A percentile compares a stretch with the other conserved stretches of the same genome.
These are phyloP conservation scores for Drosophila borborema DNA, from an alignment of 2,888 invertebrate species.

Conservation along the genomic window DNA sequence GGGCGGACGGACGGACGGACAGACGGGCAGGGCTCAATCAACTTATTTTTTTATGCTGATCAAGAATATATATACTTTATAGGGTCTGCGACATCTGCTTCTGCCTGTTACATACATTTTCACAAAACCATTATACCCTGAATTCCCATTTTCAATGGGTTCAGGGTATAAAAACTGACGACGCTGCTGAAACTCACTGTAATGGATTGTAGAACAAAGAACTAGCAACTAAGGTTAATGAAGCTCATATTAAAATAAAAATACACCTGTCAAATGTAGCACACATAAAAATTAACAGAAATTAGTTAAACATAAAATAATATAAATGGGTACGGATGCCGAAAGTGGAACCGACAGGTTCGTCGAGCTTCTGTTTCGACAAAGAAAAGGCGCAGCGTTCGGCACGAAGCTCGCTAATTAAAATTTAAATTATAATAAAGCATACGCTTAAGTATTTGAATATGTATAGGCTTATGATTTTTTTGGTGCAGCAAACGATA, in stretches of 20 bases:
- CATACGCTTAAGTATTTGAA: constrained; percentile 65
- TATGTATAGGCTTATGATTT: constrained; percentile 57
- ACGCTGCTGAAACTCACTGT: background rate
- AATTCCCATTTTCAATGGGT: too few species aligned
- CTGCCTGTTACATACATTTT: too few species aligned
- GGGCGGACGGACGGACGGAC: too few species aligned
- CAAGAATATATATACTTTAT: too few species aligned
- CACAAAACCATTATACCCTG: too few species aligned
- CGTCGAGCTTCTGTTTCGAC: constrained; percentile 70
- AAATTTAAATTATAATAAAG: constrained; percentile 67
- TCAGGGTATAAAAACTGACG: background rate
- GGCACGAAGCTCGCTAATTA: constrained; percentile 62
- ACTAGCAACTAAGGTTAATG: background rate
- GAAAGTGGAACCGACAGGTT: constrained; percentile 77
- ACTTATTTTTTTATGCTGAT: too few species aligned
- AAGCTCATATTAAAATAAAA: constrained; percentile 2
- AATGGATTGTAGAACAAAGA: background rate
- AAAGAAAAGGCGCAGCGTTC: constrained; percentile 18
- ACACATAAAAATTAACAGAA: constrained; percentile 65
- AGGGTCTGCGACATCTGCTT: too few species aligned
- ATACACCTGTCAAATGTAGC: constrained; percentile 54
- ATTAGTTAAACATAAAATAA: constrained; percentile 73
- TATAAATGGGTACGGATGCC: constrained; percentile 60
- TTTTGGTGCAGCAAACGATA: constrained; percentile 46
- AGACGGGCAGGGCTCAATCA: too few species aligned